Base-by-base conservation (phyloP, 2,888 invertebrate species). In the Eledona agricola region DNA sequence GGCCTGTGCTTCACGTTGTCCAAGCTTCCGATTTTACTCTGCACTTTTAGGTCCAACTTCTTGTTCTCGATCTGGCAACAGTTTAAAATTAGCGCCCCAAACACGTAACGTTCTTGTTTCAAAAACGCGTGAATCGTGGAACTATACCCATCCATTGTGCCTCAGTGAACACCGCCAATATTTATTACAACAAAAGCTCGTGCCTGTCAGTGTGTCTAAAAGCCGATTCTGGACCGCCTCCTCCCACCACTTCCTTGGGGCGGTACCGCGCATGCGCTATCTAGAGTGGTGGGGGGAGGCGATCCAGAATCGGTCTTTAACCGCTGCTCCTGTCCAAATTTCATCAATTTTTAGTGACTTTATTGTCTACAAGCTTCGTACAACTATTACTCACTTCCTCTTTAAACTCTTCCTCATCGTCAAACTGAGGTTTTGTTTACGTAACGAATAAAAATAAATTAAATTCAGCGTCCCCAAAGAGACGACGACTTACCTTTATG, bases 1-100 rank as follows among this genome's bases (percentile, higher is more conserved):
- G 96, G 93, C 80, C 84, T 90, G 81, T 96, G 89, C 76, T 88
- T 90, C 65, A 94, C 85, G 79, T 94, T 94, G 78, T 93, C 92
- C 82, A 93, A 73, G 47, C 94, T 94, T 66, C 94, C 94, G 65
- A 96, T 83, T 80, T 94, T 93, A 79, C 95, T 93, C 78, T 90
- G 87, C 61, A 90, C 95, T 80, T 93, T 94, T 79, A 95, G 86
- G 70, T 94, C 93, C 79, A 95, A 77, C 79, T 94, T 94, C 81
- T 90, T 90, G 69, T 86, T 88, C 81, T 91, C 90, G 72, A 94
- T 93, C 92, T 92, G 17, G 11, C 22, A 37, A 37, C 26, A 32
- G n/a, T n/a, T n/a, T n/a, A n/a, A n/a, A n/a, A n/a, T n/a, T n/a
- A n/a, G n/a, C n/a, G n/a, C n/a, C n/a, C n/a, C n/a, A n/a, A n/a